phyloP scores from a whole-genome alignment of 2,888 invertebrate species.

The Drosophila bunnanda region DNA sequence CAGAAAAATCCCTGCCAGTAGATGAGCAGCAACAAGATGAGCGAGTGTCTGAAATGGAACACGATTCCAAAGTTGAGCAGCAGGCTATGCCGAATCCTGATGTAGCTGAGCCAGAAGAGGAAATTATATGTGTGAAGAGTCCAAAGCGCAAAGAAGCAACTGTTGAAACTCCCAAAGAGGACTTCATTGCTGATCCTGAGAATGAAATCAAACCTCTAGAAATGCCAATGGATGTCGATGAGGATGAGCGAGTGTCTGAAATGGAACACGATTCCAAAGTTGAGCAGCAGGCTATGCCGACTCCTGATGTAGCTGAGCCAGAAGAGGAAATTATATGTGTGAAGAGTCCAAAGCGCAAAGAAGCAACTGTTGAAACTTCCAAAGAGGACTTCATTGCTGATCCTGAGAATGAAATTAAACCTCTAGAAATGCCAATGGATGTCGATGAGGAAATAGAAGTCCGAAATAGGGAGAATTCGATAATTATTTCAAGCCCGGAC shows the following conservation, averaged over 20 bases:
- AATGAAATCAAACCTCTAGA: not conserved
- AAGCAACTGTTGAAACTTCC: not conserved
- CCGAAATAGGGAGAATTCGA: not conserved
- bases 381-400: not conserved
- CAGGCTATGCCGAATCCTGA: not conserved
- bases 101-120: not conserved
- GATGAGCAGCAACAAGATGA: not conserved
- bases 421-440: not conserved
- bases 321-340: too few species aligned
- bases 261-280: not conserved
- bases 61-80: not conserved
- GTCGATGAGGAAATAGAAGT: not conserved
- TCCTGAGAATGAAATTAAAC: not conserved
- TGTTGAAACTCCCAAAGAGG: not conserved
- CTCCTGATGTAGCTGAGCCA: not conserved
- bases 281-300: not conserved
- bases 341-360: not conserved
- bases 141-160: not conserved
- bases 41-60: not conserved
- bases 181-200: not conserved
- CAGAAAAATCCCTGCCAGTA: conserved; percentile 1
- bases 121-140: not conserved
- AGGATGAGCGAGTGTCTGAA: not conserved
- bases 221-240: not conserved
- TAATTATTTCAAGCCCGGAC: conserved; percentile 10